These are phyloP conservation scores for Mormyrus proboscirostris DNA, from an alignment of 2,797 vertebrate genomes.

Conservation along the genomic window DNA sequence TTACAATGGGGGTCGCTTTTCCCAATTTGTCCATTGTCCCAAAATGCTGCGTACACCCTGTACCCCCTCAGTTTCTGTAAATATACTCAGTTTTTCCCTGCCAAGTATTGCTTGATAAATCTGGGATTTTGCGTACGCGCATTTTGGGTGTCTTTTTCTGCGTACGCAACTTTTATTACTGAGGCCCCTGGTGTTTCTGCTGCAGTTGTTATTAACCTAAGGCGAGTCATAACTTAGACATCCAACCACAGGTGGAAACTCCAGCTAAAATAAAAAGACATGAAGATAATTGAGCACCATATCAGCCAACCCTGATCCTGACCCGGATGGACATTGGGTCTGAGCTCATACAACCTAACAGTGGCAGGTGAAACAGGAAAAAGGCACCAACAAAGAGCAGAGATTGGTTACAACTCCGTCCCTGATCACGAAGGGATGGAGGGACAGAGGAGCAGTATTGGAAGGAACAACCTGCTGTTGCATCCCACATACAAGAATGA, in stretches of 20 bases:
- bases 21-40: background rate
- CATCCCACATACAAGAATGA: background rate
- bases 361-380: background rate
- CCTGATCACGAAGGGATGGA: background rate
- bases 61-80: background rate
- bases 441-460: background rate
- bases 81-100: background rate
- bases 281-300: background rate
- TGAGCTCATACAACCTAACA: background rate
- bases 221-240: background rate
- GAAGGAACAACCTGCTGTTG: background rate
- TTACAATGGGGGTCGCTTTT: background rate
- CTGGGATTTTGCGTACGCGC: background rate
- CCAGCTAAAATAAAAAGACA: background rate
- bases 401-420: background rate
- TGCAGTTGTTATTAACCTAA: background rate
- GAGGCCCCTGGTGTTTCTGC: background rate
- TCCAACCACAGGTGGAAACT: background rate
- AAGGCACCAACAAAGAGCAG: background rate
- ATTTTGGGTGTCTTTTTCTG: background rate
- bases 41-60: background rate
- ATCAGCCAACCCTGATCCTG: background rate
- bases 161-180: background rate
- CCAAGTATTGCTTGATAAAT: background rate
- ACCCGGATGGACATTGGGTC: background rate